Evolutionary conservation across 2,888 invertebrate genomes (phyloP).

Genomic region (Amblyjoppa proteus): DNA sequence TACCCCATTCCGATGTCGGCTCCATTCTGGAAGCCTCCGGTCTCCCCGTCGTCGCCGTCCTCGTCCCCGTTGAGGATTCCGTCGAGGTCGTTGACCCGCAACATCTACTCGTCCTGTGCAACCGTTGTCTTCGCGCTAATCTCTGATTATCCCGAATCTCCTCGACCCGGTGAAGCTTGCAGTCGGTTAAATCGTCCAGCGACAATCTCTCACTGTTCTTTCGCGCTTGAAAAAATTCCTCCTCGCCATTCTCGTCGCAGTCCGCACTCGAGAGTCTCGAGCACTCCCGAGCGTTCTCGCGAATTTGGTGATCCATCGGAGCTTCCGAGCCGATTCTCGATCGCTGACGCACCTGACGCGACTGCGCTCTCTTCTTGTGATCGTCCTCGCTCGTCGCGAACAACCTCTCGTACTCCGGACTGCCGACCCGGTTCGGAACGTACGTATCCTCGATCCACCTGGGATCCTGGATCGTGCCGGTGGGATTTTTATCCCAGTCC

Average conservation of each 20-base stretch:
- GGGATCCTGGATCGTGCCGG: conserved; percentile 43
- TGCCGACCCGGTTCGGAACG: not conserved
- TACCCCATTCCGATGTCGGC: conserved; percentile 34
- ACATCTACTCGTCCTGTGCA: conserved; percentile 9
- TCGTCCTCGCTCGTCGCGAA: conserved; percentile 14
- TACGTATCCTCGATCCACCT: conserved; percentile 26
- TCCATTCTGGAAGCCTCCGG: not conserved
- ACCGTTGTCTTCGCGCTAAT: conserved; percentile 30
- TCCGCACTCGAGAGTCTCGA: conserved; percentile 1
- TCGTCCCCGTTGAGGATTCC: conserved; percentile 52
- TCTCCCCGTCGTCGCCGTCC: conserved; percentile 48
- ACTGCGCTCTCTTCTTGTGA: conserved; percentile 6
- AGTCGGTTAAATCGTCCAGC: conserved; percentile 10
- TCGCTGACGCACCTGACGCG: conserved; percentile 18
- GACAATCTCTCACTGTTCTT: conserved; percentile 39
- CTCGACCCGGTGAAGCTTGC: conserved; percentile 26
- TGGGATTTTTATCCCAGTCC: conserved; percentile 7
- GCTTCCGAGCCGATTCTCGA: not conserved
- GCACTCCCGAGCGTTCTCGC: conserved; percentile 16
- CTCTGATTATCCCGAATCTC: conserved; percentile 34
- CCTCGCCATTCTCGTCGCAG: not conserved
- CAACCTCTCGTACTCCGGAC: conserved; percentile 48
- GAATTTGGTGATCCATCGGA: not conserved
- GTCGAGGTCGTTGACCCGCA: conserved; percentile 27
- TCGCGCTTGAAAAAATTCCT: conserved; percentile 4